Evolutionary conservation across 2,113 vertebrate species (phyloP), one percentile per base, ranked within the genome.

Genomic region (Peromyscus leucopus): DNA sequence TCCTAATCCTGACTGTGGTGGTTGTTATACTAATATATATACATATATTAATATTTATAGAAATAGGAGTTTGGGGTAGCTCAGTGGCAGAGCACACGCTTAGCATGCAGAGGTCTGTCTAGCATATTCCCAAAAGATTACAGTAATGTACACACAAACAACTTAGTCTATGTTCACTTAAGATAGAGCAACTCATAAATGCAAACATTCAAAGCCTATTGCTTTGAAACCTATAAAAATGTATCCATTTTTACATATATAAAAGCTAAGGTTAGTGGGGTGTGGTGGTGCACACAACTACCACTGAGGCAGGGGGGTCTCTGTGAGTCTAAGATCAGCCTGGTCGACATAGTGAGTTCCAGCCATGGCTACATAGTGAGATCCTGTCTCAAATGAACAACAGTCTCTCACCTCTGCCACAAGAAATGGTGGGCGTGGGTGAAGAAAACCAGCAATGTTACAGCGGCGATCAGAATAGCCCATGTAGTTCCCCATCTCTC

Each of bases 221-320:
- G 10, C 28, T 51, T 46, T 90, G 31, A 88, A 5, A 97, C 90
- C 12, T 46, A 1, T 80, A 89, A 96, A 39, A 89, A 76, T 10
- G 51, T 86, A 83, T 46, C 91, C 8, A 39, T 90, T 89, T 89
- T 87, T 42, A 96, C 24, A 90, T 69, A 93, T n/a, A 90, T 19
- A 95, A 97, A 94, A 97, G 85, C 72, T 79, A 84, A 96, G n/a
- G 24, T 42, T 28, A 84, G n/a, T 61, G 10, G 24, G 24, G n/a
- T 63, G 24, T 61, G 59, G 57, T 63, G 13, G n/a, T 61, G 11
- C 55, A 59, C 76, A 9, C 80, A 26, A 22, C n/a, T 28, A 59
- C 36, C 80, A 59, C 36, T 59, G 22, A 83, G 80, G 55, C 57
- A 63, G 82, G n/a, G 57, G 24, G n/a, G 1, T n/a, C 79, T 61